Base-by-base conservation (phyloP, 2,888 invertebrate species). In the Heliconius erato region DNA sequence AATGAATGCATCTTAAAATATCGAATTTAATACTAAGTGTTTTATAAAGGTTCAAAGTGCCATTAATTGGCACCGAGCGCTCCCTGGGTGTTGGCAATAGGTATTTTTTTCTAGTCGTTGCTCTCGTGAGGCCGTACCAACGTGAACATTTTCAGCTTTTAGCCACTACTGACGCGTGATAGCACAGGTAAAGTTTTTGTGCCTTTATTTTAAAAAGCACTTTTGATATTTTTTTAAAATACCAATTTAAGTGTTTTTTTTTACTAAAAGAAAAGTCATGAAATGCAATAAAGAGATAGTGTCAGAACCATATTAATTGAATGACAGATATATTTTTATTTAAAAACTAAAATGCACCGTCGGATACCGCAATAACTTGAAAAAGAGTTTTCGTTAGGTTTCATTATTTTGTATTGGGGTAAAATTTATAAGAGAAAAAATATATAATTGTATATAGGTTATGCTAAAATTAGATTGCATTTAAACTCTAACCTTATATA, bases 61-160 rank as follows among this genome's bases (percentile, higher is more conserved):
- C 72, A 44, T 44, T 72, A 72, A 72, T 72, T 72, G 72, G 72
- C 72, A 72, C 16, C 6, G n/a, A 44, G 26, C 40, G 14, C 40
- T n/a, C 35, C 12, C 40, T 72, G 12, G 44, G 14, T n/a, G 44
- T n/a, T 40, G 44, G 44, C 16, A 2, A 35, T 44, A n/a, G n/a
- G n/a, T 26, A 7, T 44, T 72, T 72, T 35, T 72, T 23, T 16
- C 35, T n/a, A 40, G 44, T 44, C 44, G 44, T 40, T 44, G 44
- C 72, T 44, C 26, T 16, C 44, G 72, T 72, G 72, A 72, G 26
- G 72, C n/a, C 44, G 11, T 16, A 44, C 40, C 71, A 35, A 72
- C n/a, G 72, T 26, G 26, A 72, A 44, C n/a, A 44, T 72, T 72
- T 72, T 72, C 12, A 72, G 26, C 72, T 72, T 72, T 72, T 72